Evolutionary conservation across 2,797 vertebrate genomes (phyloP).

Genomic region (Melanotaenia pygmaea): DNA sequence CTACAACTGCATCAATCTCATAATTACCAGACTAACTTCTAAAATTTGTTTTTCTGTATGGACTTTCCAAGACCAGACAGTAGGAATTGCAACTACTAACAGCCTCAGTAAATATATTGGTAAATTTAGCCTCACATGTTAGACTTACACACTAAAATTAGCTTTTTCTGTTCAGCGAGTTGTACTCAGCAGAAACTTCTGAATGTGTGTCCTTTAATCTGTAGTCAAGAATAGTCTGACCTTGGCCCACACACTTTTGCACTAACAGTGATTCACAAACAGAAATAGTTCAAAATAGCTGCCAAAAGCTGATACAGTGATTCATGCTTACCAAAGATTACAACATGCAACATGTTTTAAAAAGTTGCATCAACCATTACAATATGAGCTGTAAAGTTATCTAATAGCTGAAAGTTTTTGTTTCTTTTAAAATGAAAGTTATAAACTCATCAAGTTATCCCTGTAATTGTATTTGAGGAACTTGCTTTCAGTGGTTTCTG

Average conservation of each 20-base stretch:
- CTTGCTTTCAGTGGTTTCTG: neutral
- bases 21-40: too few species aligned
- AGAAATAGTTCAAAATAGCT: conserved; percentile 26
- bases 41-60: too few species aligned
- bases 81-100: neutral
- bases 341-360: neutral
- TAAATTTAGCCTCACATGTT: neutral
- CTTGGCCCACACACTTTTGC: conserved; percentile 14
- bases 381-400: neutral
- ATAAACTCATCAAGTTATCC: neutral
- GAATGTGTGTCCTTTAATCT: conserved; percentile 1
- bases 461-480: neutral
- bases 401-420: neutral
- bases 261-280: conserved; percentile 5
- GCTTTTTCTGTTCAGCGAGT: neutral
- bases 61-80: neutral
- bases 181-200: conserved; percentile 3
- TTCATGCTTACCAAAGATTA: neutral
- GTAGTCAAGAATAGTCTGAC: conserved; percentile 8
- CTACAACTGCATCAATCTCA: too few species aligned
- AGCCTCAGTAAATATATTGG: too few species aligned
- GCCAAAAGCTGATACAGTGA: neutral
- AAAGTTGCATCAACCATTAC: neutral
- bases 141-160: neutral
- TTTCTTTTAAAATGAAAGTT: neutral